Percentiles rank a stretch among this genome's conserved stretches.
Evolutionary conservation across 2,797 vertebrate genomes (phyloP).

Genomic region (Thripadectes ignobilis): DNA sequence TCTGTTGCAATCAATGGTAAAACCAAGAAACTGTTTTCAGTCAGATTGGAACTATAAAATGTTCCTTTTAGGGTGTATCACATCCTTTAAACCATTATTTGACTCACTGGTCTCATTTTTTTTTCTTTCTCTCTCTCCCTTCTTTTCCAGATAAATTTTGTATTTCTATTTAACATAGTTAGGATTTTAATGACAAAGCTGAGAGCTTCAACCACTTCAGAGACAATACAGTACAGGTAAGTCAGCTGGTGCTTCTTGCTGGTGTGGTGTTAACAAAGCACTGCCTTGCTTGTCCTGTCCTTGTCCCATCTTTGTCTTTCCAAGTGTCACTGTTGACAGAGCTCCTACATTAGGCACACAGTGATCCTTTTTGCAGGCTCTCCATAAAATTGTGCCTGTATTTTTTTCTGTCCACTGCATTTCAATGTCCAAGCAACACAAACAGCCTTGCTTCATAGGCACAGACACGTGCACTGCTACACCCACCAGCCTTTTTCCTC

Average conservation of each 20-base stretch:
- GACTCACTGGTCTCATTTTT: not conserved
- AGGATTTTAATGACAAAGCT: conserved; percentile 97
- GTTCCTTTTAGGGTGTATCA: not conserved
- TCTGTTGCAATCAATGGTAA: not conserved
- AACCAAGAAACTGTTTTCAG: not conserved
- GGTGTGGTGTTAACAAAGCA: not conserved
- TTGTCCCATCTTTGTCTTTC: not conserved
- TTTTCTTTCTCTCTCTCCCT: not conserved
- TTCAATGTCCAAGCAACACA: not conserved
- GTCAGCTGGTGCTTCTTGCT: not conserved
- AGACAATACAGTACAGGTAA: conserved; percentile 97
- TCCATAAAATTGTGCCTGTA: not conserved
- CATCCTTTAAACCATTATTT: not conserved
- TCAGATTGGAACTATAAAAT: not conserved
- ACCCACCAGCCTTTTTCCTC: not conserved
- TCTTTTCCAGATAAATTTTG: conserved; percentile 90
- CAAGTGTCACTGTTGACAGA: not conserved
- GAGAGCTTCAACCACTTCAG: conserved; percentile 94
- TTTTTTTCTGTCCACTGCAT: not conserved
- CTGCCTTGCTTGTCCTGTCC: not conserved
- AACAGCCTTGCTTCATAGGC: not conserved
- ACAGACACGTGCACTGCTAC: accelerated
- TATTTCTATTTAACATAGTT: conserved; percentile 98
- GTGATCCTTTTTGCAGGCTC: not conserved
- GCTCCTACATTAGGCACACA: not conserved